Percentiles rank a stretch among this genome's conserved stretches.
Conservation (phyloP, 2,113 vertebrate species). For the Lophochroa leadbeateri region DNA sequence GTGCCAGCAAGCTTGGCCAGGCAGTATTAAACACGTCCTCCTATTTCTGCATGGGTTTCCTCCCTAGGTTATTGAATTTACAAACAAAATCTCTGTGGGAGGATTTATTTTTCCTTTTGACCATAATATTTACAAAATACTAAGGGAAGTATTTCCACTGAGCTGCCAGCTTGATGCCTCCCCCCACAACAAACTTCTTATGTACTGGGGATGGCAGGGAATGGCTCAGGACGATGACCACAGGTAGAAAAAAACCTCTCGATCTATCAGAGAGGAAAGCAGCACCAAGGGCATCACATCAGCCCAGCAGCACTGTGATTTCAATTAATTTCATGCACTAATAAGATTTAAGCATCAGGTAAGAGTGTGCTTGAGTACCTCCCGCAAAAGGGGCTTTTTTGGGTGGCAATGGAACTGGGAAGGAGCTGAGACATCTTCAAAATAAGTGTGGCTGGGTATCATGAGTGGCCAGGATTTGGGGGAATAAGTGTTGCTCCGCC, state of each 20-base stretch:
- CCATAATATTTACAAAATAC: neutral
- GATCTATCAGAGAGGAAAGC: neutral
- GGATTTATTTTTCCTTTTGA: neutral
- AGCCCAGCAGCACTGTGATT: neutral
- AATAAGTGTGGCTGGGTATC: neutral
- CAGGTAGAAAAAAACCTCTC: neutral
- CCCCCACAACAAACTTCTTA: neutral
- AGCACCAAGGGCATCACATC: neutral
- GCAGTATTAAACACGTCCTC: neutral
- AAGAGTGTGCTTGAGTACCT: neutral
- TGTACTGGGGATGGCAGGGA: rapidly evolving
- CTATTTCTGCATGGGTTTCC: neutral
- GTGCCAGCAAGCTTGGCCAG: neutral
- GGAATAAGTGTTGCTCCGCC: neutral
- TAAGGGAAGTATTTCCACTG: neutral
- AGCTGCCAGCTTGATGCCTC: neutral
- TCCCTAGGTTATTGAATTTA: neutral
- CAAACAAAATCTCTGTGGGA: neutral
- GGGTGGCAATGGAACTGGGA: neutral
- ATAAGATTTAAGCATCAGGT: neutral
- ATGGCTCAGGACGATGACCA: neutral
- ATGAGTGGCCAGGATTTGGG: rapidly evolving
- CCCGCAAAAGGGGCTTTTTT: neutral
- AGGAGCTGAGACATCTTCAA: neutral
- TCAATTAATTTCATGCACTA: neutral